Percentiles rank a stretch among this genome's conserved stretches.
phyloP scores from a whole-genome alignment of 2,797 vertebrate genomes.

The Pseudomugil tenellus region DNA sequence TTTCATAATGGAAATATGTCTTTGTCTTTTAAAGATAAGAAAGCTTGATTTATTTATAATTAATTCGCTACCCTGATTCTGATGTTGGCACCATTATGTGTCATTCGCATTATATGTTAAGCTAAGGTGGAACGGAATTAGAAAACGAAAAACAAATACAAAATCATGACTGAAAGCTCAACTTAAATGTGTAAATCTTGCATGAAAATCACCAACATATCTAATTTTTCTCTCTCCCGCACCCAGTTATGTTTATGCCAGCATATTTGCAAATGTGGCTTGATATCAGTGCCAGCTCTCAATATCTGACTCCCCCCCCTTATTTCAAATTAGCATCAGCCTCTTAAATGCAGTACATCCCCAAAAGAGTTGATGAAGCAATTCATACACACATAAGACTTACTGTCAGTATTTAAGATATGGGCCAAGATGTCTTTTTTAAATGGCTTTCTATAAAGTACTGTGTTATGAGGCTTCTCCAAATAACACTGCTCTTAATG shows the following conservation, averaged over 20 bases:
- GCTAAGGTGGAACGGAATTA: constrained; percentile 43
- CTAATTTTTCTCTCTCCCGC: constrained; percentile 16
- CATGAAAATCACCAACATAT: constrained; percentile 41
- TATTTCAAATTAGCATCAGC: constrained; percentile 58
- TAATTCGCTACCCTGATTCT: neutral
- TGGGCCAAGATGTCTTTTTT: constrained; percentile 62
- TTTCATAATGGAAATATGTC: neutral
- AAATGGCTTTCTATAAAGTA: constrained; percentile 49
- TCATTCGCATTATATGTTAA: constrained; percentile 9
- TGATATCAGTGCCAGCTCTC: constrained; percentile 50
- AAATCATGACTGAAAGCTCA: constrained; percentile 65
- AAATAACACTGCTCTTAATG: constrained; percentile 79
- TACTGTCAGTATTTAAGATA: constrained; percentile 66
- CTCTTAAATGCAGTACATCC: constrained; percentile 54
- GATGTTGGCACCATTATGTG: too few species aligned
- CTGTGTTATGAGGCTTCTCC: constrained; percentile 70
- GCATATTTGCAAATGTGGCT: constrained; percentile 51
- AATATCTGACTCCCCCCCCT: constrained; percentile 27
- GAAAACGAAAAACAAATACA: constrained; percentile 46
- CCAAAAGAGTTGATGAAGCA: constrained; percentile 65
- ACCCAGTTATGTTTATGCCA: constrained; percentile 46
- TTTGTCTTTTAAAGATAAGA: neutral
- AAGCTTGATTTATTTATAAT: neutral
- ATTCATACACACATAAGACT: constrained; percentile 64
- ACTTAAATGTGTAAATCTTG: constrained; percentile 56